These are phyloP conservation scores for roundworm (Caenorhabditis elegans) DNA, from an alignment of 1,140 invertebrate genomes.

Conservation along the genomic window DNA sequence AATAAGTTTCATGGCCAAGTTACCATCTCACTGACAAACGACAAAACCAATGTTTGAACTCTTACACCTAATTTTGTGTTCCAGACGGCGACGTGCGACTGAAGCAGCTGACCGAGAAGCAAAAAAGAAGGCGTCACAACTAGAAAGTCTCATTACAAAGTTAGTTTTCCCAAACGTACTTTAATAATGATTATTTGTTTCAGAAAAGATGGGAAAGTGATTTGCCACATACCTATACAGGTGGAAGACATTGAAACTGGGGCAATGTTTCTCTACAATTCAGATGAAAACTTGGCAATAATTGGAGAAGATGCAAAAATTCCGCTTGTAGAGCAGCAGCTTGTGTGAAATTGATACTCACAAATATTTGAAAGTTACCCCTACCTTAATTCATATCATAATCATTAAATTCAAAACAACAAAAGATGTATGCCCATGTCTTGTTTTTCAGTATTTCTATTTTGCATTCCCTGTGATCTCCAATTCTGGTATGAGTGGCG, in stretches of 20 bases:
- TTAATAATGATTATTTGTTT: background rate
- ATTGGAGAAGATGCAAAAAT: background rate
- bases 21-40: too few species aligned
- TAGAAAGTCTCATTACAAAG: constrained; percentile 10
- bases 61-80: background rate
- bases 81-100: background rate
- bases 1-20: too few species aligned
- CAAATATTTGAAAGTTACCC: background rate
- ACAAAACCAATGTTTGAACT: too few species aligned
- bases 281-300: background rate
- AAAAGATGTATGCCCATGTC: too few species aligned
- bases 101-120: constrained; percentile 8
- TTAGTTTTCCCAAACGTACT: background rate
- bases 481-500: background rate
- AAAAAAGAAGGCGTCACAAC: constrained; percentile 21
- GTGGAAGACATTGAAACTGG: constrained; percentile 3
- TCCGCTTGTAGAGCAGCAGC: background rate
- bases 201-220: constrained; percentile 20
- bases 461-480: constrained; percentile 29
- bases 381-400: background rate
- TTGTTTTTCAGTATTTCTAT: background rate
- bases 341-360: background rate
- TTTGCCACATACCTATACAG: constrained; percentile 1
- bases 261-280: constrained; percentile 3
- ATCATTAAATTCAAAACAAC: background rate